Conservation (phyloP, 2,888 invertebrate genomes). For the Melangyna quadrimaculata region DNA sequence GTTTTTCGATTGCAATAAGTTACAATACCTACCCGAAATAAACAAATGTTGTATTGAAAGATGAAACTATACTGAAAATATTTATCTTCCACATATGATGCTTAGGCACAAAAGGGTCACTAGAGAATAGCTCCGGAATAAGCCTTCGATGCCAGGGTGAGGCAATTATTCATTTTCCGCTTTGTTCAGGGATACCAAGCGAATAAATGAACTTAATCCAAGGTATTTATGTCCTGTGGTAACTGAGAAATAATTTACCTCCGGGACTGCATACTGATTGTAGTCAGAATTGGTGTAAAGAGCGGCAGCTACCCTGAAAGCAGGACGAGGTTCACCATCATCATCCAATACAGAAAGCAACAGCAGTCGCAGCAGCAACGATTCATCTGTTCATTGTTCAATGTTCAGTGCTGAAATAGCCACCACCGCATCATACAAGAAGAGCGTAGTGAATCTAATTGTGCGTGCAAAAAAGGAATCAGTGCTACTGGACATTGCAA, state of each 20-base stretch:
- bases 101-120: slow-evolving; percentile 49
- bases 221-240: slow-evolving; percentile 71
- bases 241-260: slow-evolving; percentile 70
- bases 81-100: slow-evolving; percentile 36
- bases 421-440: background rate
- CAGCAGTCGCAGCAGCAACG: slow-evolving; percentile 42
- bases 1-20: slow-evolving; percentile 10
- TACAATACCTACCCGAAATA: slow-evolving; percentile 42
- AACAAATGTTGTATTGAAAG: slow-evolving; percentile 18
- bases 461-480: slow-evolving; percentile 73
- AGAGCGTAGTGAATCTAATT: slow-evolving; percentile 67
- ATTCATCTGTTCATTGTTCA: slow-evolving; percentile 4
- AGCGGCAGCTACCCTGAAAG: background rate
- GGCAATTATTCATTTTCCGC: slow-evolving; percentile 69
- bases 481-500: slow-evolving; percentile 65
- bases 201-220: slow-evolving; percentile 71
- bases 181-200: slow-evolving; percentile 65
- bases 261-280: slow-evolving; percentile 22
- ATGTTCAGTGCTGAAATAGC: slow-evolving; percentile 40
- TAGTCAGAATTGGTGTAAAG: slow-evolving; percentile 23
- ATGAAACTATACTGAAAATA: background rate
- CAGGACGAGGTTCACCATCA: background rate
- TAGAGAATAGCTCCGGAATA: slow-evolving; percentile 37
- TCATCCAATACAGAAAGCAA: slow-evolving; percentile 7
- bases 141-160: slow-evolving; percentile 67